A percentile compares a stretch with the other conserved stretches of the same genome.
These are phyloP conservation scores for western clawed frog (Xenopus tropicalis) DNA, from an alignment of 2,113 vertebrate species.

Conservation along the genomic window DNA sequence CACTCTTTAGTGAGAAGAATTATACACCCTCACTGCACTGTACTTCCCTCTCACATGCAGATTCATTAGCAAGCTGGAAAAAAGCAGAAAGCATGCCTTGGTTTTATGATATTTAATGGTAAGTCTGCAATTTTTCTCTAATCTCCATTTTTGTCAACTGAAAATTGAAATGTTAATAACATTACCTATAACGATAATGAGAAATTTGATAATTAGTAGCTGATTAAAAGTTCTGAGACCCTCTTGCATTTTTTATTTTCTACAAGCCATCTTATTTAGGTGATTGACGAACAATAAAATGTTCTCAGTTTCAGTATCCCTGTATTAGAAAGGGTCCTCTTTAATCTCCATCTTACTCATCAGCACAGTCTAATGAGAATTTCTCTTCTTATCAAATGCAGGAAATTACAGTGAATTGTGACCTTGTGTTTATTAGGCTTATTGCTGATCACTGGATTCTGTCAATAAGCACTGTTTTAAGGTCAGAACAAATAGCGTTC, in stretches of 20 bases:
- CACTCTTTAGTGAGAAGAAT: conserved; percentile 15
- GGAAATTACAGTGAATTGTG: background rate
- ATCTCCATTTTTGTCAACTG: conserved; percentile 11
- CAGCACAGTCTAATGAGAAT: conserved; percentile 14
- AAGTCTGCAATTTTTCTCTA: conserved; percentile 55
- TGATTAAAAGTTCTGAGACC: conserved; percentile 37
- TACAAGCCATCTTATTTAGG: background rate
- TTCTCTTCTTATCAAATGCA: background rate
- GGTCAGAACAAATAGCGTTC: conserved; percentile 5
- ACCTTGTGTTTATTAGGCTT: conserved; percentile 12
- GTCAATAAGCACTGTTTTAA: conserved; percentile 16
- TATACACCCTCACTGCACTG: background rate
- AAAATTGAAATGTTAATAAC: background rate
- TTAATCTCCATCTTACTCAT: background rate
- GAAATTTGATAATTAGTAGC: no score
- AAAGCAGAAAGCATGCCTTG: conserved; percentile 58
- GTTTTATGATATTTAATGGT: conserved; percentile 62
- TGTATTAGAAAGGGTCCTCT: background rate
- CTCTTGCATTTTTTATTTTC: conserved; percentile 19
- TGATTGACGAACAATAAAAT: background rate
- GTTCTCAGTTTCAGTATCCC: background rate
- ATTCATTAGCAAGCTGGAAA: conserved; percentile 52
- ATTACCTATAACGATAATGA: no score
- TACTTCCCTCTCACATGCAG: conserved; percentile 46
- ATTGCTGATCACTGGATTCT: conserved; percentile 4